phyloP scores from a whole-genome alignment of 2,113 vertebrate species.

The Cariama cristata region DNA sequence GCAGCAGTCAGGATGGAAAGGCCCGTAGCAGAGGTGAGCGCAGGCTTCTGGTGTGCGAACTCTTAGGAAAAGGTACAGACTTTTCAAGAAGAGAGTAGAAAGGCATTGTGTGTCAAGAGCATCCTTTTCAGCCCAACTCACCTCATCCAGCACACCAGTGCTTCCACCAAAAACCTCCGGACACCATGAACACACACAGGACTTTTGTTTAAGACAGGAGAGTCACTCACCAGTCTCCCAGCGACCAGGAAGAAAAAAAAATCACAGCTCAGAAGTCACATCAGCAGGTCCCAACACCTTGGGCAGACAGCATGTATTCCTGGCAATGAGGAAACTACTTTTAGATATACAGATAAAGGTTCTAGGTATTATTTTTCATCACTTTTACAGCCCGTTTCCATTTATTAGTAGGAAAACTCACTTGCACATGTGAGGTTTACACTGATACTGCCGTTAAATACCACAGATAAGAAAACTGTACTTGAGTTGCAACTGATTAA shows the following conservation, averaged over 20 bases:
- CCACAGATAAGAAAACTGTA: background rate
- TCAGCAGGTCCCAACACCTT: background rate
- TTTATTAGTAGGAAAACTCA: background rate
- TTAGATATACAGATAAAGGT: background rate
- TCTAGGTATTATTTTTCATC: background rate
- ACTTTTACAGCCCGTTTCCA: background rate
- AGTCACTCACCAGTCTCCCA: background rate
- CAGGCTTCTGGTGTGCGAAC: background rate
- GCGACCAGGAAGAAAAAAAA: background rate
- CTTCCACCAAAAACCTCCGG: background rate
- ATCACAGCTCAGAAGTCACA: background rate
- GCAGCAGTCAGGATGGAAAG: background rate
- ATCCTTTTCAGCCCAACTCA: background rate
- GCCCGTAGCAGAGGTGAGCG: rapidly evolving
- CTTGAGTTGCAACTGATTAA: background rate
- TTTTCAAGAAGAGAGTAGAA: background rate
- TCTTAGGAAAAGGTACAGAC: rapidly evolving
- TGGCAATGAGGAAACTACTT: background rate
- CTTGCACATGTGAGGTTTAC: background rate
- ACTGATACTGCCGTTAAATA: background rate
- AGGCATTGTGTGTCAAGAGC: rapidly evolving
- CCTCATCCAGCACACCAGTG: background rate
- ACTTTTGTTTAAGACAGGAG: background rate
- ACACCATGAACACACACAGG: rapidly evolving
- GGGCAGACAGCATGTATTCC: background rate